Base-by-base conservation (phyloP, 1,140 invertebrate genomes). In the Gerris buenoi region DNA sequence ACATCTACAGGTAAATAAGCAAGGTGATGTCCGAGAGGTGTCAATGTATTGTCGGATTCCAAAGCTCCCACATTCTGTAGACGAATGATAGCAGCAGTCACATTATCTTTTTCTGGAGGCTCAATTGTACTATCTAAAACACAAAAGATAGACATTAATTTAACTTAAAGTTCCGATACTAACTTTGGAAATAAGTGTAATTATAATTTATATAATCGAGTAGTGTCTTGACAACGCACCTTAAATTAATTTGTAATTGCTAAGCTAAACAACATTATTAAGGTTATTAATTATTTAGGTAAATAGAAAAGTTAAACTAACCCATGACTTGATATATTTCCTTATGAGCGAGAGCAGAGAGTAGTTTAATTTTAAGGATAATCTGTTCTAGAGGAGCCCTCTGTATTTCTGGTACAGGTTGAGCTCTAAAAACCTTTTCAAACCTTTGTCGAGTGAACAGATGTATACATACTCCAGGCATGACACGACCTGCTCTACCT, bases 1-100 rank as follows among this genome's bases (percentile, higher is more conserved):
- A 93, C 94, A 73, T 97, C 94, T 0, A 98, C 86, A 0, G 95
- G 93, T 33, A 98, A 77, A 22, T 93, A 86, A 1, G 93, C 86
- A 26, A 98, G 78, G 78, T 97, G 91, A 69, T 87, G 84, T 1
- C 95, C 96, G 2, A 98, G 79, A 28, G 94, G 85, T 0, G 95
- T 98, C 46, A 98, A 79, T 69, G 87, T 83, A 70, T 83, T 84
- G 1, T 82, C 79, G 68, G 85, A 82, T 79, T 96, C 90, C 61
- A 97, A 76, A 0, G 93, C 93, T 65, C 94, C 93, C 2, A 95
- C 88, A 77, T 90, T 84, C 79, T 91, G 82, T 0, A 95, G 75
- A 29, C 88, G 84, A 56, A 80, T 79, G 14, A 96, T 77, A 0
- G 95, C 87, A 60, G 87, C 85, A 67, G 88, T 83, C 61, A 97